Evolutionary conservation across 2,113 vertebrate species (phyloP).

Genomic region (Leptodactylus fuscus): DNA sequence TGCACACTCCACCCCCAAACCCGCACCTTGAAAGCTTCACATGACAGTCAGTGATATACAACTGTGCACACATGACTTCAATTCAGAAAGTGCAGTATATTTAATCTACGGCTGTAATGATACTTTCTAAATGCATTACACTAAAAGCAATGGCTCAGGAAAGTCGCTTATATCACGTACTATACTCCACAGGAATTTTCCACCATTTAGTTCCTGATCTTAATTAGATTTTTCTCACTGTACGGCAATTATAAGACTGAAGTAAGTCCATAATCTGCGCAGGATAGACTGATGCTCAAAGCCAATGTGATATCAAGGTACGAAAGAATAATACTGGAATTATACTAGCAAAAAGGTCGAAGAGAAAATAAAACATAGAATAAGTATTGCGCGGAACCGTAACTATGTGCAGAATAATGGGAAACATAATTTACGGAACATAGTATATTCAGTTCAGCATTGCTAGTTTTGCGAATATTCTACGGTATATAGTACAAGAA

Average conservation of each 20-base stretch:
- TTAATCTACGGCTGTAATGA: slow-evolving; percentile 47
- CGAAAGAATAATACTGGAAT: neutral
- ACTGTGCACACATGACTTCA: neutral
- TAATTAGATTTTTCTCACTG: slow-evolving; percentile 55
- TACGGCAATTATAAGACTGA: slow-evolving; percentile 18
- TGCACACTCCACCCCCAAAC: neutral
- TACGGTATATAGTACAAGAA: neutral
- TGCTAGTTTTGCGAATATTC: neutral
- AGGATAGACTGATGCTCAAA: slow-evolving; percentile 13
- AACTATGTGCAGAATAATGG: neutral
- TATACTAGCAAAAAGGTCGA: neutral
- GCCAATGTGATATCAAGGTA: neutral
- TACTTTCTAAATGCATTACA: slow-evolving; percentile 53
- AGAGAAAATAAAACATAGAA: neutral
- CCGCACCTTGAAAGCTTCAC: neutral
- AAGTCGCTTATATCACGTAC: slow-evolving; percentile 34
- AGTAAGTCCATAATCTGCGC: slow-evolving; percentile 31
- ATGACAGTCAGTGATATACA: neutral
- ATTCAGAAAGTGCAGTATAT: slow-evolving; percentile 20
- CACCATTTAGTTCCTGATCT: slow-evolving; percentile 41
- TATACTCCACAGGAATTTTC: neutral
- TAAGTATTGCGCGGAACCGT: neutral
- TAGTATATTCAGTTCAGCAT: neutral
- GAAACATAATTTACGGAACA: neutral
- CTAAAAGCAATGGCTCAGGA: slow-evolving; percentile 51